Percentiles rank a stretch among this genome's conserved stretches.
These are phyloP conservation scores for Leptosomus discolor DNA, from an alignment of 2,113 vertebrate genomes.

Conservation along the genomic window DNA sequence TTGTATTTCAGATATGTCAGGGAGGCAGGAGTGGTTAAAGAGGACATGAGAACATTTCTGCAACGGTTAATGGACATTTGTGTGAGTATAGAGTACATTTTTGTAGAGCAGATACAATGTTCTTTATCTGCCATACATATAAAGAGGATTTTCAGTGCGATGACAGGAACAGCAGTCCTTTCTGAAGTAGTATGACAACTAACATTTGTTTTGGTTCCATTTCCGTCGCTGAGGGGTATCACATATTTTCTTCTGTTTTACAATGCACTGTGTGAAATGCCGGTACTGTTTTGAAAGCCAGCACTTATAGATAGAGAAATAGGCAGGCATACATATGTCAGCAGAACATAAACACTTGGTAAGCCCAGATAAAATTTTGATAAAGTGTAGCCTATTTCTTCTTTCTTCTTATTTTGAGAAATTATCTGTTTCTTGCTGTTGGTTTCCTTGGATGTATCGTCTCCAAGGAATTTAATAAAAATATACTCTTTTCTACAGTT, in stretches of 20 bases:
- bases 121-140: neutral
- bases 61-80: neutral
- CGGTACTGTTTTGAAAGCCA: neutral
- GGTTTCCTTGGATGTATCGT: neutral
- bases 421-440: neutral
- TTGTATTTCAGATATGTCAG: neutral
- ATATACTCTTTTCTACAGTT: neutral
- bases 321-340: neutral
- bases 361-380: neutral
- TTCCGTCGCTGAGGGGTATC: neutral
- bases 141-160: neutral
- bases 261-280: neutral
- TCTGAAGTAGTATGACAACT: neutral
- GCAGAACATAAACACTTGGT: neutral
- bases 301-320: accelerated
- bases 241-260: neutral
- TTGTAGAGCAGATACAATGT: neutral
- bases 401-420: neutral
- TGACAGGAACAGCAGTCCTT: neutral
- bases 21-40: neutral
- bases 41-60: neutral
- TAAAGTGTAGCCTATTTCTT: neutral
- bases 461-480: neutral
- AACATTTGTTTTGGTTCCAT: neutral
- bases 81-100: neutral